Base-by-base conservation (phyloP, 1,140 invertebrate genomes). In the Eurosta solidaginis region DNA sequence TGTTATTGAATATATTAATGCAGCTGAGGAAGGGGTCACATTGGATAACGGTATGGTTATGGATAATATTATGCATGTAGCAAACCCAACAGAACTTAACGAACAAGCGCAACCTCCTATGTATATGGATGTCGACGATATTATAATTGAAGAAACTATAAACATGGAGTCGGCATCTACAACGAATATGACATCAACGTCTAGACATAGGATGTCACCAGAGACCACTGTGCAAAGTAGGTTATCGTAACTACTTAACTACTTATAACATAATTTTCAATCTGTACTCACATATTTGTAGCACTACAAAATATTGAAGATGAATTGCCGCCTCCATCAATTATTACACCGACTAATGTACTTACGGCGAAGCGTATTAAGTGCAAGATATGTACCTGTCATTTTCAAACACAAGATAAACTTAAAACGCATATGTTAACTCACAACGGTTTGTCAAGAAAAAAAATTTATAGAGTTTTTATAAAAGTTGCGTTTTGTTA, bases 341-440 rank as follows among this genome's bases (percentile, higher is more conserved):
- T 52, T 25, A 78, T 68, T 20, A 10, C 59, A 9, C 7, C 17
- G 40, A 20, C 33, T 9, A 68, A 7, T 22, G 33, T 68, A 40
- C 33, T 40, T 20, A 22, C 27, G 14, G 25, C 59, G 12, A 77
- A 79, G 52, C 49, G 52, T 27, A 79, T 77, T 74, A 52, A 74
- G 33, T 80, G 79, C 42, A 80, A 78, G 42, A 78, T 78, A 25
- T 80, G 79, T 68, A 50, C 52, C n/a, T 74, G 76, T 50, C 74
- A 76, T 3, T 86, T 86, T 74, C 74, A 80, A 10, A 83, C 85
- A 7, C 49, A 82, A 47, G 78, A 79, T 6, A 79, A 82, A 10
- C 77, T 86, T 10, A 86, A 85, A 82, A 83, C 80, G 59, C 85
- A 86, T 47, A 85, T 86, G 77, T 78, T 86, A 74, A 83, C 83